Percentiles rank a stretch among this genome's conserved stretches.
Conservation (phyloP, 2,797 vertebrate species). For the Sardinella longiceps region DNA sequence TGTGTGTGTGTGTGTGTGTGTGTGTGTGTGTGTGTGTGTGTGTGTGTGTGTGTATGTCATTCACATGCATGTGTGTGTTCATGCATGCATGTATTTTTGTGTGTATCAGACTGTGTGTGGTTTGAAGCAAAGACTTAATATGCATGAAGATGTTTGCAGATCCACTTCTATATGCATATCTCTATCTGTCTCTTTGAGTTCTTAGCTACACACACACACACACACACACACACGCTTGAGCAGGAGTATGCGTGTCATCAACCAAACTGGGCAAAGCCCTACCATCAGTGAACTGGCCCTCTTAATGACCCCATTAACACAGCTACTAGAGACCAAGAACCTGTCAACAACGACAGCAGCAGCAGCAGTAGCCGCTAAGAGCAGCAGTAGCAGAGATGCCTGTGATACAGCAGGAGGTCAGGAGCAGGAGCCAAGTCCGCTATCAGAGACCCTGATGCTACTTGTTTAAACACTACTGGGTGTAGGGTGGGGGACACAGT, state of each 20-base stretch:
- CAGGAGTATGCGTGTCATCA: not conserved
- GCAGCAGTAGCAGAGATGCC: not conserved
- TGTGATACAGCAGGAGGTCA: not conserved
- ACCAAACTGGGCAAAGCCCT: constrained; percentile 21
- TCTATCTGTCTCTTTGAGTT: not conserved
- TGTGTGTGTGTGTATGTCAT: too few relatives aligned
- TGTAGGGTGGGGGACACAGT: not conserved
- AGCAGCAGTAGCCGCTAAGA: constrained; percentile 31
- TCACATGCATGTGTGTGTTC: too few relatives aligned
- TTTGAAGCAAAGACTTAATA: not conserved
- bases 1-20: not conserved
- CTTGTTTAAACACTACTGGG: constrained; percentile 9
- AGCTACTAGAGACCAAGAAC: constrained; percentile 27
- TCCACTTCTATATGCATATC: too few relatives aligned
- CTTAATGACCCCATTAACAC: constrained; percentile 41
- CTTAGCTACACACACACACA: too few relatives aligned
- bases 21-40: not conserved
- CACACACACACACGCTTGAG: not conserved
- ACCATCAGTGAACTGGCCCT: constrained; percentile 24
- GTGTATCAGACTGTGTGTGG: not conserved
- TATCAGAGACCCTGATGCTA: not conserved
- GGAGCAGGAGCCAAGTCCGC: not conserved
- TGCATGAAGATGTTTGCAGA: not conserved
- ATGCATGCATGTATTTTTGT: not conserved
- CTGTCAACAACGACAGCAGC: constrained; percentile 33